Percentiles rank a stretch among this genome's conserved stretches.
Conservation (phyloP, 2,888 invertebrate species). For the Fragum fragum region DNA sequence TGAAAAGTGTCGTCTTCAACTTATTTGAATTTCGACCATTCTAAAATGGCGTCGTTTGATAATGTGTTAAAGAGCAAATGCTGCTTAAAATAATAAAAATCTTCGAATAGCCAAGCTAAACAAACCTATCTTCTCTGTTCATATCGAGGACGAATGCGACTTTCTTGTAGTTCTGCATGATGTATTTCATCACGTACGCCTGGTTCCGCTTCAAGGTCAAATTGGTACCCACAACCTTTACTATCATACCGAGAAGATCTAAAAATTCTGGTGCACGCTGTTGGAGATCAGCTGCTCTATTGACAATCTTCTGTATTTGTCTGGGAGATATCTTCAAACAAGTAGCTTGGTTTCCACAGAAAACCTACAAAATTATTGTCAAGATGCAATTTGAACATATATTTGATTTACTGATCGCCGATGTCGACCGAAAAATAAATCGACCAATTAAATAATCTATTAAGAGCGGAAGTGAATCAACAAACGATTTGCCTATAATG, state of each 20-base stretch:
- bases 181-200: constrained; percentile 86
- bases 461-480: no score
- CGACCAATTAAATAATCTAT: no score
- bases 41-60: no score
- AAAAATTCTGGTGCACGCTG: constrained; percentile 85
- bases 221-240: constrained; percentile 84
- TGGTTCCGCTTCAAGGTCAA: constrained; percentile 86
- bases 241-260: constrained; percentile 84
- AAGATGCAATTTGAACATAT: no score
- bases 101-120: no score
- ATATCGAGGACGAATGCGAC: constrained; percentile 84
- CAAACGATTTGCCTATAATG: no score
- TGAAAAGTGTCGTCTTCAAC: no score
- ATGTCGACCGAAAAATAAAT: no score
- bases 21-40: no score
- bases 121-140: constrained; percentile 80
- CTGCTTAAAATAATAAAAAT: no score
- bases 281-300: constrained; percentile 83
- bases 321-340: constrained; percentile 85
- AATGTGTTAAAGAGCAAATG: no score
- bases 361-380: constrained; percentile 76
- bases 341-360: constrained; percentile 85
- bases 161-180: constrained; percentile 86
- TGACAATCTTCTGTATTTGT: constrained; percentile 85
- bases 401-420: no score